phyloP scores from a whole-genome alignment of 2,797 vertebrate genomes.

The Microcaecilia unicolor region DNA sequence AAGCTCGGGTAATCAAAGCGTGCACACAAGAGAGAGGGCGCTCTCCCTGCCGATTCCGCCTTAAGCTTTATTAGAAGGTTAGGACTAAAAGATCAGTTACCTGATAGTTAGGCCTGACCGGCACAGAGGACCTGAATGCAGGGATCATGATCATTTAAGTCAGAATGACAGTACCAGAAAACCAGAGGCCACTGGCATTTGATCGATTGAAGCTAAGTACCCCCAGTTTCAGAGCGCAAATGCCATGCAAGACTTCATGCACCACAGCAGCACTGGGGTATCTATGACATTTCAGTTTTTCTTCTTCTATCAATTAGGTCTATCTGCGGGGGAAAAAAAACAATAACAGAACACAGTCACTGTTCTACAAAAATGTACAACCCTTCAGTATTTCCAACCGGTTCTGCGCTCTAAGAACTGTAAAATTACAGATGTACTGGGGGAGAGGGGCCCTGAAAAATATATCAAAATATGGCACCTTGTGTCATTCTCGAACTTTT shows the following conservation, averaged over 20 bases:
- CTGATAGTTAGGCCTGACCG: too few species aligned
- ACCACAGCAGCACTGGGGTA: not conserved
- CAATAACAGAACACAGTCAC: rapidly evolving
- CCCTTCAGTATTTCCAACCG: not conserved
- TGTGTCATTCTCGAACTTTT: not conserved
- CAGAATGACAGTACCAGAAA: too few species aligned
- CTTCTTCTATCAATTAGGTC: not conserved
- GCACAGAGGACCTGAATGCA: too few species aligned
- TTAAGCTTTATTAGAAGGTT: too few species aligned
- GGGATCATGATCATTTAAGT: too few species aligned
- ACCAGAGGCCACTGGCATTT: not conserved
- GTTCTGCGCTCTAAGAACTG: not conserved
- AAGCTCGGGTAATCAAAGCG: too few species aligned
- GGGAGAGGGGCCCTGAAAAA: not conserved
- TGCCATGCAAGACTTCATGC: not conserved
- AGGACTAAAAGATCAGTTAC: too few species aligned
- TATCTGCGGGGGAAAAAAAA: not conserved
- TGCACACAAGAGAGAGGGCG: too few species aligned
- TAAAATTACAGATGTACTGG: not conserved
- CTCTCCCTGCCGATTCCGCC: too few species aligned
- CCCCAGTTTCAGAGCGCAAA: not conserved
- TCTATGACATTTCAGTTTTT: not conserved
- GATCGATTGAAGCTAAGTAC: conserved; percentile 4
- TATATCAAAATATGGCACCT: conserved; percentile 2
- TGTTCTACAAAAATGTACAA: not conserved